phyloP scores from a whole-genome alignment of 2,888 invertebrate species.

The Luperina nickerlii region DNA sequence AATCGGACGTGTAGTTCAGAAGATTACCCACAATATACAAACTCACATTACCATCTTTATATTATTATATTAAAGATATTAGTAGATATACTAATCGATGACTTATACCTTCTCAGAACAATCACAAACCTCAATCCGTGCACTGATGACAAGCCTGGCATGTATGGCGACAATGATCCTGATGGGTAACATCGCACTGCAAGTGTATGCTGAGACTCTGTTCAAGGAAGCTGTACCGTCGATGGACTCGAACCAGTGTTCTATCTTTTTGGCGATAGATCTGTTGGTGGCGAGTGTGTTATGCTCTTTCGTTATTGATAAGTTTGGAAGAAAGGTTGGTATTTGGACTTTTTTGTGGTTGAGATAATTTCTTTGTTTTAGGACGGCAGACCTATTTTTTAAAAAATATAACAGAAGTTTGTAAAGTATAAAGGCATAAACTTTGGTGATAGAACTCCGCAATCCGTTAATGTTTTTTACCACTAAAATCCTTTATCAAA shows the following conservation, averaged over 20 bases:
- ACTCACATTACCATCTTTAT: background rate
- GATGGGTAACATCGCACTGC: constrained; percentile 82
- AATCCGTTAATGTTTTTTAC: background rate
- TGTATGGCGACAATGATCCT: constrained; percentile 75
- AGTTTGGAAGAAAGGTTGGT: constrained; percentile 79
- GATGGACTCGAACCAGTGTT: constrained; percentile 78
- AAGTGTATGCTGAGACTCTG: constrained; percentile 82
- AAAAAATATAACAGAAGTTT: background rate
- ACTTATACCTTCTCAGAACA: constrained; percentile 68
- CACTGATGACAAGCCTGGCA: constrained; percentile 72
- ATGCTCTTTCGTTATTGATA: constrained; percentile 76
- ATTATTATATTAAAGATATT: no score
- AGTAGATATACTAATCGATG: background rate
- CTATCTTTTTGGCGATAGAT: constrained; percentile 77
- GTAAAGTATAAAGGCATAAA: background rate
- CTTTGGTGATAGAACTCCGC: background rate
- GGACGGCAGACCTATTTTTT: background rate
- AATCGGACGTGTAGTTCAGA: background rate
- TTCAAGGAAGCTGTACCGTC: constrained; percentile 81
- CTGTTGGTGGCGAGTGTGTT: constrained; percentile 75
- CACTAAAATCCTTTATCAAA: background rate
- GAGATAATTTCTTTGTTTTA: background rate
- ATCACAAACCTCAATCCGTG: constrained; percentile 80
- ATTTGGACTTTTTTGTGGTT: background rate
- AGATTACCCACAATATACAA: background rate